Conservation (phyloP, 2,888 invertebrate species). For the Macrosoma leucophasiata region DNA sequence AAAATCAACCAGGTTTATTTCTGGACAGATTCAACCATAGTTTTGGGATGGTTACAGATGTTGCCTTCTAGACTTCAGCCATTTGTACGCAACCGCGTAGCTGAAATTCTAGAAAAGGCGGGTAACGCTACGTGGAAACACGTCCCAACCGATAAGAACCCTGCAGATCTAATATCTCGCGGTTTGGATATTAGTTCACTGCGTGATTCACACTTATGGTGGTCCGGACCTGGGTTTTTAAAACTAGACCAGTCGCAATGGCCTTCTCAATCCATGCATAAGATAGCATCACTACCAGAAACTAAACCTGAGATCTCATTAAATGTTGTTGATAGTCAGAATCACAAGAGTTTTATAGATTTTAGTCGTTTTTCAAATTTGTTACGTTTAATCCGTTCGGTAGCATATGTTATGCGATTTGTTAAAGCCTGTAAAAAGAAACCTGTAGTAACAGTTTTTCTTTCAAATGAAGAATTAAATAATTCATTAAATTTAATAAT, state of each 20-base stretch:
- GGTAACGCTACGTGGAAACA: conserved; percentile 5
- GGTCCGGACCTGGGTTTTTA: conserved; percentile 4
- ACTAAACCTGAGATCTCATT: not conserved
- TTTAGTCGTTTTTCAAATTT: conserved; percentile 20
- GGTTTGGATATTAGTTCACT: conserved; percentile 3
- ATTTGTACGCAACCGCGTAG: too few species aligned
- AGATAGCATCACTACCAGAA: not conserved
- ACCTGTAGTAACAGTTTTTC: not conserved
- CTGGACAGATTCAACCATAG: conserved; percentile 33
- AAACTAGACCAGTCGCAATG: not conserved
- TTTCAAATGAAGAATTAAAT: conserved; percentile 8
- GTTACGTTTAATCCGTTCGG: conserved; percentile 11
- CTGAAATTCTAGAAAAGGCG: not conserved
- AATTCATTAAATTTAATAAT: conserved; percentile 18
- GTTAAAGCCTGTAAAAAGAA: conserved; percentile 15
- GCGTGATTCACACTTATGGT: conserved; percentile 6
- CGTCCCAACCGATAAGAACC: conserved; percentile 7
- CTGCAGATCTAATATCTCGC: conserved; percentile 12
- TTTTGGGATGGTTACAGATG: too few species aligned
- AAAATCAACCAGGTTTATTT: conserved; percentile 15
- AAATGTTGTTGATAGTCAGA: not conserved
- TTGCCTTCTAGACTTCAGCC: too few species aligned
- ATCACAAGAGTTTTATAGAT: conserved; percentile 7
- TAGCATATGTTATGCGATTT: conserved; percentile 23
- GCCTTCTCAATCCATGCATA: too few species aligned